phyloP scores from a whole-genome alignment of 2,888 invertebrate genomes.

The Synergus umbraculus region DNA sequence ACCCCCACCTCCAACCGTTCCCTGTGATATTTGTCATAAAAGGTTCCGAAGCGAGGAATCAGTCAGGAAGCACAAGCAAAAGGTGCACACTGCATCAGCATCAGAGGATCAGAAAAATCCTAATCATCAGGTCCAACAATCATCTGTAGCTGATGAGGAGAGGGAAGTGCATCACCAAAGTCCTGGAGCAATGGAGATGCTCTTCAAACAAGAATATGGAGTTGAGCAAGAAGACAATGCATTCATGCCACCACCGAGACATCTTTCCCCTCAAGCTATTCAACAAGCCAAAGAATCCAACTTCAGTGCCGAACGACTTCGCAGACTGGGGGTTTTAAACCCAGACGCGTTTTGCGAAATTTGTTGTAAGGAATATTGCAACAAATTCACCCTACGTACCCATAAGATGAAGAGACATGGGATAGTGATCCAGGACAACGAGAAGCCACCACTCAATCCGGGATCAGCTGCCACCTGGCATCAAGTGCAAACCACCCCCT shows the following conservation, averaged over 20 bases:
- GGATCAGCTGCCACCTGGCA: constrained; percentile 72
- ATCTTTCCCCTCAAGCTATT: constrained; percentile 73
- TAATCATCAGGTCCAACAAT: constrained; percentile 35
- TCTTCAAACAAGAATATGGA: constrained; percentile 73
- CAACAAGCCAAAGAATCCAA: constrained; percentile 85
- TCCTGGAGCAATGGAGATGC: constrained; percentile 70
- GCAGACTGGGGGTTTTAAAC: constrained; percentile 88
- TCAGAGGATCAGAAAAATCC: constrained; percentile 59
- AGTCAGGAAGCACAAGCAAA: constrained; percentile 84
- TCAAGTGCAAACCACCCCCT: constrained; percentile 85
- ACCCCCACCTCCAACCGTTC: constrained; percentile 70
- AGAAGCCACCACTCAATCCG: constrained; percentile 77
- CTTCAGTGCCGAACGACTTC: constrained; percentile 85
- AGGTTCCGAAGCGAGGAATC: constrained; percentile 87
- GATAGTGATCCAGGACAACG: constrained; percentile 83
- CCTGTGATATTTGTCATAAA: constrained; percentile 86
- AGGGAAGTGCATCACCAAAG: constrained; percentile 64
- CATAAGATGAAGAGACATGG: constrained; percentile 97
- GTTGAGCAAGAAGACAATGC: constrained; percentile 72
- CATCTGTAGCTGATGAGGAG: constrained; percentile 63
- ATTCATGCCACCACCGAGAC: constrained; percentile 66
- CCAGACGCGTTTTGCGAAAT: constrained; percentile 96
- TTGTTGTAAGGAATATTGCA: constrained; percentile 95
- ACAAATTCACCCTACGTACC: constrained; percentile 93
- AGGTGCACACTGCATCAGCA: constrained; percentile 80